phyloP scores from a whole-genome alignment of 1,140 invertebrate genomes.

The Propsilocerus akamusi region DNA sequence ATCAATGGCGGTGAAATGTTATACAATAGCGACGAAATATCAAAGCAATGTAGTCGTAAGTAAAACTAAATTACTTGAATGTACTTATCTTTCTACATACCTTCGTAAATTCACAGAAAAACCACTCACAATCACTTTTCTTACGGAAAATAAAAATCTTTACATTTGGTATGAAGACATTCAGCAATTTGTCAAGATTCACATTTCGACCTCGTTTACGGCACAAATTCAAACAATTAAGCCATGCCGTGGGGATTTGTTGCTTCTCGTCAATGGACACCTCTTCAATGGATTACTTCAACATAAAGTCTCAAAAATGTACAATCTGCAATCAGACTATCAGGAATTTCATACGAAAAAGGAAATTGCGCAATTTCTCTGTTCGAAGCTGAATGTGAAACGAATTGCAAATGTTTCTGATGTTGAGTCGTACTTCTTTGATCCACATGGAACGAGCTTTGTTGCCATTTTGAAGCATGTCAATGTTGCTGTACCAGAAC shows the following conservation, averaged over 20 bases:
- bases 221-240: not conserved
- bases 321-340: not conserved
- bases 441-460: not conserved
- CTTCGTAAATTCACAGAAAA: conserved; percentile 11
- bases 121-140: conserved; percentile 17
- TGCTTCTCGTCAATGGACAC: not conserved
- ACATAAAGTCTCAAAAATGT: not conserved
- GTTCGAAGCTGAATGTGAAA: not conserved
- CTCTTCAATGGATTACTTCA: not conserved
- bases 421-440: not conserved
- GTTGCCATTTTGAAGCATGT: not conserved
- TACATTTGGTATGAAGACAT: conserved; percentile 23
- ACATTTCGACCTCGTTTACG: not conserved
- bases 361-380: not conserved
- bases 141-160: conserved; percentile 19
- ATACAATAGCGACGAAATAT: not conserved
- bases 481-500: conserved; percentile 8
- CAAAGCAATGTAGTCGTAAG: no score
- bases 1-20: not conserved
- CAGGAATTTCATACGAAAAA: not conserved
- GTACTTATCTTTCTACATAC: no score
- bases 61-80: no score
- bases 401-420: not conserved
- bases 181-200: conserved; percentile 23
- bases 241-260: not conserved